Percentiles rank a stretch among this genome's conserved stretches.
Conservation (phyloP, 2,888 invertebrate species). For the Acheta domesticus region DNA sequence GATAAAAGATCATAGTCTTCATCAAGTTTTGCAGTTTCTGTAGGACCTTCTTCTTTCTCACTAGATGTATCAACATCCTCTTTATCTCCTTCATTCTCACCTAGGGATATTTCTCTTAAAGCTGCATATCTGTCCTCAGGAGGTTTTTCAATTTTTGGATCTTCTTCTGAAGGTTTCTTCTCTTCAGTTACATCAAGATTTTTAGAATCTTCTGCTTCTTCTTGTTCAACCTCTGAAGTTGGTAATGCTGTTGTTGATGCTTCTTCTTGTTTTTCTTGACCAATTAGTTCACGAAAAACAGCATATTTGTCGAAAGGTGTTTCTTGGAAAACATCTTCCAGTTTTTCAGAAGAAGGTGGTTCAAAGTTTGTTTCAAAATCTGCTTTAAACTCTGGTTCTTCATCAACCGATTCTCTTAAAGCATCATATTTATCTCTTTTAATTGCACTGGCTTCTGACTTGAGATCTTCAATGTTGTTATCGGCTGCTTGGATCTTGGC, state of each 20-base stretch:
- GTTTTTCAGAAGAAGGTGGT: constrained; percentile 41
- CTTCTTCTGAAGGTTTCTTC: constrained; percentile 50
- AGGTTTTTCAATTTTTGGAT: constrained; percentile 44
- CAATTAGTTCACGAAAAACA: constrained; percentile 74
- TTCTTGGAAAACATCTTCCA: constrained; percentile 46
- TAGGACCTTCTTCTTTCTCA: constrained; percentile 41
- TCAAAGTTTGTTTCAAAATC: constrained; percentile 61
- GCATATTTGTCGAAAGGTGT: constrained; percentile 77
- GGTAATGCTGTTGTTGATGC: constrained; percentile 20
- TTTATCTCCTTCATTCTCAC: constrained; percentile 47
- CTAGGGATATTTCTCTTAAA: constrained; percentile 61
- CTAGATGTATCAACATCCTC: constrained; percentile 41
- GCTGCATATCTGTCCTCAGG: constrained; percentile 74
- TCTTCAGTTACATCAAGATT: constrained; percentile 44
- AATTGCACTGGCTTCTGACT: constrained; percentile 36
- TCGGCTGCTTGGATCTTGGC: constrained; percentile 53
- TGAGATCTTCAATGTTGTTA: constrained; percentile 42
- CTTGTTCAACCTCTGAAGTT: neutral
- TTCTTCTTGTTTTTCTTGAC: constrained; percentile 38
- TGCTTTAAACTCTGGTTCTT: constrained; percentile 47
- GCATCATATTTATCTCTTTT: constrained; percentile 41
- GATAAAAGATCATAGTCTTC: constrained; percentile 38
- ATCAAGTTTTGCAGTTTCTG: constrained; percentile 35
- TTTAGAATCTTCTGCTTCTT: neutral
- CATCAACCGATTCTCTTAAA: constrained; percentile 41